Percentiles rank a stretch among this genome's conserved stretches.
phyloP scores from a whole-genome alignment of 2,888 invertebrate genomes.

The Trichacis sp. region DNA sequence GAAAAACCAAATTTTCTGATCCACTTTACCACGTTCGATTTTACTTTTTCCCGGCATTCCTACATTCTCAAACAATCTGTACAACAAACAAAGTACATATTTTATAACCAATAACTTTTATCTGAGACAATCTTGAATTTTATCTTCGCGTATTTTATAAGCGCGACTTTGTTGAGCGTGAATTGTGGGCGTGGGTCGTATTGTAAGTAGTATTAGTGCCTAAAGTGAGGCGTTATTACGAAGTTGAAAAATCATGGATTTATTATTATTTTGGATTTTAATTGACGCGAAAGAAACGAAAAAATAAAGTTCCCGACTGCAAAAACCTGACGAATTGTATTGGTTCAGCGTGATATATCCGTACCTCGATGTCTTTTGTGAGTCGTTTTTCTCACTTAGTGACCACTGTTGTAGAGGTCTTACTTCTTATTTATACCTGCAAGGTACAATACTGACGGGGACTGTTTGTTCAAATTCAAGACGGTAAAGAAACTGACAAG shows the following conservation, averaged over 20 bases:
- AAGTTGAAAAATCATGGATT: too few species aligned
- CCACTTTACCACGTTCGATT: too few species aligned
- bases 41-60: too few species aligned
- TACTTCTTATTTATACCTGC: neutral
- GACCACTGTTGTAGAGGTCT: too few species aligned
- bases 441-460: slow-evolving; percentile 1
- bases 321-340: slow-evolving; percentile 1
- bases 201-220: neutral
- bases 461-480: neutral
- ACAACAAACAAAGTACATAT: too few species aligned
- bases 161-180: neutral
- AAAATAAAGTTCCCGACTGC: too few species aligned
- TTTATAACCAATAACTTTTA: neutral
- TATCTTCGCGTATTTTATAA: neutral
- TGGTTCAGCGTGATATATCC: slow-evolving; percentile 3
- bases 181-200: neutral
- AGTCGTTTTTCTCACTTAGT: slow-evolving; percentile 1
- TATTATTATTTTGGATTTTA: too few species aligned
- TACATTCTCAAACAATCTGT: too few species aligned
- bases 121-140: neutral
- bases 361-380: slow-evolving; percentile 7
- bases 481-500: slow-evolving; percentile 2
- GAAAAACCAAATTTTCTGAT: too few species aligned
- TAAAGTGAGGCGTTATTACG: neutral
- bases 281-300: too few species aligned